A percentile compares a stretch with the other conserved stretches of the same genome.
phyloP scores from a whole-genome alignment of 2,113 vertebrate genomes.

The Tringa solitaria region DNA sequence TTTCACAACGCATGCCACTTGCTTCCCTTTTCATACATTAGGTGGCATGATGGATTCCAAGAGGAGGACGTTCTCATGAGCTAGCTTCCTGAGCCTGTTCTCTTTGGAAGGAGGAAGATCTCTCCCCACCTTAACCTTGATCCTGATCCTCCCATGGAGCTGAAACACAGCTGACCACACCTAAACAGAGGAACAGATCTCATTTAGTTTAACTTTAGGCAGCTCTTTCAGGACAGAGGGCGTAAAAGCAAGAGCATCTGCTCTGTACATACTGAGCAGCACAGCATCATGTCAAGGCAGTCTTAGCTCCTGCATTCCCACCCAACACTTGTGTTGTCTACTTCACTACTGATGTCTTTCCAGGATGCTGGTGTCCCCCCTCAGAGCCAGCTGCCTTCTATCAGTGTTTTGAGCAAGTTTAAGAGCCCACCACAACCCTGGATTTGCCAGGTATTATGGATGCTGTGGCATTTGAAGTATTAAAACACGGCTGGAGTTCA shows the following conservation, averaged over 20 bases:
- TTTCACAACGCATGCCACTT: background rate
- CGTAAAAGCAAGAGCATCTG: background rate
- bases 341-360: background rate
- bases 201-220: background rate
- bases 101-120: background rate
- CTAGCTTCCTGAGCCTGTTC: background rate
- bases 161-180: background rate
- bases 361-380: background rate
- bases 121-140: background rate
- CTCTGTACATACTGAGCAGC: background rate
- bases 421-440: background rate
- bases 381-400: background rate
- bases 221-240: background rate
- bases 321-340: background rate
- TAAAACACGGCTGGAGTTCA: background rate
- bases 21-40: background rate
- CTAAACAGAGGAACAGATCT: background rate
- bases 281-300: background rate
- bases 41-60: background rate
- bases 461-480: background rate
- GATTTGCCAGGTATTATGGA: background rate
- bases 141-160: background rate
- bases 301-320: background rate
- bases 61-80: background rate
- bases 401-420: background rate